These are phyloP conservation scores for Eutolmus rufibarbis DNA, from an alignment of 2,888 invertebrate genomes.

Conservation along the genomic window DNA sequence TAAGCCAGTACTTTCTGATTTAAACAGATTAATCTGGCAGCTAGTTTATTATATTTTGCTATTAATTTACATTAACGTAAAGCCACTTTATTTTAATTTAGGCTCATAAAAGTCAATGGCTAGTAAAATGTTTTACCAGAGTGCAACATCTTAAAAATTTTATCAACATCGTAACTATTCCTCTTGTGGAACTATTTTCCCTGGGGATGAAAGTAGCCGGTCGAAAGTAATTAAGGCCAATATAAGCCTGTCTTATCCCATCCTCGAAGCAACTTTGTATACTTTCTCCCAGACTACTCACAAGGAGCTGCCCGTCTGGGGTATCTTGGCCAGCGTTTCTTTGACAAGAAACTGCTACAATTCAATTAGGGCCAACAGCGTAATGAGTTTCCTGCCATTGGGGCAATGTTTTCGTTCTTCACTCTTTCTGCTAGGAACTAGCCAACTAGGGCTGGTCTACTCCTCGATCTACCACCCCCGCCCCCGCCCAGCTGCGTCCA, in stretches of 20 bases:
- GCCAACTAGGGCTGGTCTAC: not conserved
- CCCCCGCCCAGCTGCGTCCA: not conserved
- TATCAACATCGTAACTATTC: not conserved
- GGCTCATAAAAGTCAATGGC: not conserved
- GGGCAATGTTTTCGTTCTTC: not conserved
- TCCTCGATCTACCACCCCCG: not conserved
- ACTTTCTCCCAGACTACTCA: not conserved
- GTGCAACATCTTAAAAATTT: not conserved
- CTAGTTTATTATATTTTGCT: not conserved
- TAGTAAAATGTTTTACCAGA: not conserved
- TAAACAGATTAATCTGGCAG: not conserved
- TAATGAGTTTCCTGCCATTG: conserved; percentile 34
- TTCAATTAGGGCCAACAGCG: conserved; percentile 26
- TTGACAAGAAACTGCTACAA: conserved; percentile 15
- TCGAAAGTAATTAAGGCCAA: not conserved
- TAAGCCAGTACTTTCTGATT: not conserved
- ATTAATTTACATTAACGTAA: not conserved
- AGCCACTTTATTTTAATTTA: not conserved
- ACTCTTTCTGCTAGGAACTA: not conserved
- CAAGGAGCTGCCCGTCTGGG: not conserved
- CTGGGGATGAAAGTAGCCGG: not conserved
- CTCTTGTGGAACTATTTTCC: not conserved
- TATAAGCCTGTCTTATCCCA: not conserved
- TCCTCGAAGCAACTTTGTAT: not conserved
- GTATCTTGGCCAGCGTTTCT: not conserved